A percentile compares a stretch with the other conserved stretches of the same genome.
Evolutionary conservation across 2,797 vertebrate species (phyloP).

Genomic region (Poecilia wingei): DNA sequence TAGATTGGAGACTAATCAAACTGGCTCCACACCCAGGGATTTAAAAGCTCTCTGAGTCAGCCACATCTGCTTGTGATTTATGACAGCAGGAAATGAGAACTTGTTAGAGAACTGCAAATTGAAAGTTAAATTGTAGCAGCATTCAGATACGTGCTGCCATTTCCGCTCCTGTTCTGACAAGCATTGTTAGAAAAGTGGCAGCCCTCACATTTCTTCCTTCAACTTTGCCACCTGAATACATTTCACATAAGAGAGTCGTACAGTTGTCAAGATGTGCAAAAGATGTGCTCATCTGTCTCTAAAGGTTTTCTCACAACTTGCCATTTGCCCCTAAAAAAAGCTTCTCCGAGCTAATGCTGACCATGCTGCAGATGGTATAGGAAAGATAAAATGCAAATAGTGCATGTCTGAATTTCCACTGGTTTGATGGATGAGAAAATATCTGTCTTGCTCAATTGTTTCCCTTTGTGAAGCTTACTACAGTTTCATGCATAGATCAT

Average conservation of each 20-base stretch:
- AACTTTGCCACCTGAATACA: neutral
- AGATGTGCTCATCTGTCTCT: no score
- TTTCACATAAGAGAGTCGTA: neutral
- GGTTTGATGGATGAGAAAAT: neutral
- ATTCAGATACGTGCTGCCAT: neutral
- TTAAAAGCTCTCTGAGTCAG: neutral
- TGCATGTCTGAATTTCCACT: neutral
- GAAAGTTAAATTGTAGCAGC: neutral
- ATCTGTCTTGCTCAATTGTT: neutral
- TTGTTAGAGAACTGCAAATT: neutral
- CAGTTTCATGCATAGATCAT: neutral
- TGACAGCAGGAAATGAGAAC: neutral
- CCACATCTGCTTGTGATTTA: neutral
- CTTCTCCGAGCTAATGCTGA: neutral
- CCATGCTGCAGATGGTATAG: neutral
- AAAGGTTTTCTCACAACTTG: no score
- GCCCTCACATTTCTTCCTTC: neutral
- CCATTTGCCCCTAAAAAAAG: no score
- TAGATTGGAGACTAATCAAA: neutral
- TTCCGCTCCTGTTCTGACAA: neutral
- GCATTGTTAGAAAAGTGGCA: neutral
- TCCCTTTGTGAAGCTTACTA: neutral
- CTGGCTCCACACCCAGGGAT: neutral
- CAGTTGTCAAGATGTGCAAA: neutral
- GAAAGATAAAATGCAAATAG: neutral